Percentiles rank a stretch among this genome's conserved stretches.
phyloP scores from a whole-genome alignment of 2,113 vertebrate genomes.

The Nycticryphes semicollaris region DNA sequence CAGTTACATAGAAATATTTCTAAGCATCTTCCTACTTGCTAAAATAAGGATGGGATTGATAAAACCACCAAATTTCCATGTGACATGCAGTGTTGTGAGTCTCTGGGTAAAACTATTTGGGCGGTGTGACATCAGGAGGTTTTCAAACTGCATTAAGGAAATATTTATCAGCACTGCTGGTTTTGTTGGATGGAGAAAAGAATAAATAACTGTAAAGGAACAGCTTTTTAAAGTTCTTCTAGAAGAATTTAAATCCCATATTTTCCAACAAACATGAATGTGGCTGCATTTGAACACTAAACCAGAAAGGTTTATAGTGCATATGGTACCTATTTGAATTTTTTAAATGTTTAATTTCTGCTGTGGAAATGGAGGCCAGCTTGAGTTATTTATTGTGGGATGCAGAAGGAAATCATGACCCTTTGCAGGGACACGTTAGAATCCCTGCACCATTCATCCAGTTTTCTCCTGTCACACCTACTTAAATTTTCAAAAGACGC shows the following conservation, averaged over 20 bases:
- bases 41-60: not conserved
- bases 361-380: conserved; percentile 52
- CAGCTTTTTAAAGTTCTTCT: not conserved
- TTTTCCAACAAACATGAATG: not conserved
- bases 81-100: not conserved
- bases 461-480: conserved; percentile 69
- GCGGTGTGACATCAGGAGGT: not conserved
- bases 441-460: conserved; percentile 27
- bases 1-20: not conserved
- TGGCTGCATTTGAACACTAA: conserved; percentile 30
- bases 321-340: conserved; percentile 66
- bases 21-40: not conserved
- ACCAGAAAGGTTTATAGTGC: conserved; percentile 38
- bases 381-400: conserved; percentile 69
- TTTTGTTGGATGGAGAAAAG: not conserved
- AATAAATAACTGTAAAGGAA: conserved; percentile 10
- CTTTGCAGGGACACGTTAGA: conserved; percentile 47
- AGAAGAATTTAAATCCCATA: conserved; percentile 1
- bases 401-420: conserved; percentile 56
- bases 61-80: not conserved
- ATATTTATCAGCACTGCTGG: not conserved
- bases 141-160: not conserved
- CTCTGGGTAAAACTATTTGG: not conserved
- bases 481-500: conserved; percentile 66
- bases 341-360: conserved; percentile 61